Percentiles rank a stretch among this genome's conserved stretches.
Evolutionary conservation across 2,113 vertebrate species (phyloP).

Genomic region (Ptilonorhynchus violaceus): DNA sequence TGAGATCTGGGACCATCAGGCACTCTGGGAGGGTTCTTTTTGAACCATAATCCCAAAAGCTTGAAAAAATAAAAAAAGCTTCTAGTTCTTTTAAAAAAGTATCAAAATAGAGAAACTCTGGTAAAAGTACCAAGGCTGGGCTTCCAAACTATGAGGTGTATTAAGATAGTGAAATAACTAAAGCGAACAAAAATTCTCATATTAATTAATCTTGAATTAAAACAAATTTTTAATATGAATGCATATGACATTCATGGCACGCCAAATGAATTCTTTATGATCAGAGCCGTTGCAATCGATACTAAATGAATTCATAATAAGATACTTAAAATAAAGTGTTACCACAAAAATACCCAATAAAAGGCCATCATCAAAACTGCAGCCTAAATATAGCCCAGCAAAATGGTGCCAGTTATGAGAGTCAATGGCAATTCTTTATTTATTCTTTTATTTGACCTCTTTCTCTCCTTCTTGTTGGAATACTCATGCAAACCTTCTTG

Average conservation of each 20-base stretch:
- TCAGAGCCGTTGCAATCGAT: constrained; percentile 72
- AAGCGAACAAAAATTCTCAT: constrained; percentile 54
- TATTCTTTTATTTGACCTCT: not conserved
- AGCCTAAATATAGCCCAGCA: constrained; percentile 62
- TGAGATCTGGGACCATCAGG: not conserved
- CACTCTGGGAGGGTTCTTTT: not conserved
- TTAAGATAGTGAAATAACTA: constrained; percentile 43
- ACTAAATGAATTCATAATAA: constrained; percentile 79
- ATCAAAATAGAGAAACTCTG: not conserved
- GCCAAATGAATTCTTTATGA: constrained; percentile 81
- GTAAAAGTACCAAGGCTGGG: not conserved
- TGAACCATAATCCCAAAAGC: not conserved
- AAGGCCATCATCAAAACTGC: constrained; percentile 46
- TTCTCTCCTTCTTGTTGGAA: not conserved
- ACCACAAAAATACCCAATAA: constrained; percentile 60
- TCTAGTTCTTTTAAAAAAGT: not conserved
- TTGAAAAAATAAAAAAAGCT: not conserved
- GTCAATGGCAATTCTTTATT: constrained; percentile 40
- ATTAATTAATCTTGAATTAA: constrained; percentile 76
- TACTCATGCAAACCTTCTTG: not conserved
- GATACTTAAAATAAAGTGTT: constrained; percentile 76
- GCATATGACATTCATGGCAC: constrained; percentile 58
- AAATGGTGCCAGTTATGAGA: not conserved
- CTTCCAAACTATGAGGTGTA: not conserved
- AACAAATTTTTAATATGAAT: constrained; percentile 61